Base-by-base conservation (phyloP, 1,140 invertebrate genomes). In the Lucilia sericata region DNA sequence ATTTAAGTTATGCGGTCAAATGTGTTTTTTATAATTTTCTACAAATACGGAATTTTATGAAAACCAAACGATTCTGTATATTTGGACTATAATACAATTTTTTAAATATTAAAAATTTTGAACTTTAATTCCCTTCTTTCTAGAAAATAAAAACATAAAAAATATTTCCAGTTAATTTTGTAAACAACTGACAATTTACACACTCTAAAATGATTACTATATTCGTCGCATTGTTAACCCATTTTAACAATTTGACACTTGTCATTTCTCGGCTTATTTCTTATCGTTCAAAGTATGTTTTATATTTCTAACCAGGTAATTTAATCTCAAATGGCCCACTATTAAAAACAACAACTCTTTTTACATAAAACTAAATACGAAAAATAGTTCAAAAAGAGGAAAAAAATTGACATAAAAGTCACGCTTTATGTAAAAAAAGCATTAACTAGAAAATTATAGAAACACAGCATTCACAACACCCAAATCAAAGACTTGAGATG, bases 381-480 rank as follows among this genome's bases (percentile, higher is more conserved):
- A 10, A 42, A 8, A 8, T 36, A 36, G 8, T 4, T 36, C 3
- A 36, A 36, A 36, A 36, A 36, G 36, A 36, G 36, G 8, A 60
- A 60, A 60, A 19, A 70, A 70, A 70, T 70, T 70, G 65, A 70
- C 21, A 70, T 70, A 70, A 70, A 70, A 70, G 65, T 70, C 65
- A 70, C 65, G 65, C 65, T 21, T 21, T 19, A 70, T 19, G 65
- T 70, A 70, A 70, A 70, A 51, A 42, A 42, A 19, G 19, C 21
- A 21, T 70, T 8, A 70, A 70, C n/a, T 10, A 25, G 10, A 70
- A 70, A 70, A 21, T 21, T 19, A 70, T 42, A 42, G 5, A 42
- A 10, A 42, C 25, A 30, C 25, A 42, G 42, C 42, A 42, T 10
- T 2, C 42, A 42, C 42, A 42, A 42, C 42, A 42, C 10, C 5